phyloP scores from a whole-genome alignment of 2,113 vertebrate species.

The Myotis brandtii region DNA sequence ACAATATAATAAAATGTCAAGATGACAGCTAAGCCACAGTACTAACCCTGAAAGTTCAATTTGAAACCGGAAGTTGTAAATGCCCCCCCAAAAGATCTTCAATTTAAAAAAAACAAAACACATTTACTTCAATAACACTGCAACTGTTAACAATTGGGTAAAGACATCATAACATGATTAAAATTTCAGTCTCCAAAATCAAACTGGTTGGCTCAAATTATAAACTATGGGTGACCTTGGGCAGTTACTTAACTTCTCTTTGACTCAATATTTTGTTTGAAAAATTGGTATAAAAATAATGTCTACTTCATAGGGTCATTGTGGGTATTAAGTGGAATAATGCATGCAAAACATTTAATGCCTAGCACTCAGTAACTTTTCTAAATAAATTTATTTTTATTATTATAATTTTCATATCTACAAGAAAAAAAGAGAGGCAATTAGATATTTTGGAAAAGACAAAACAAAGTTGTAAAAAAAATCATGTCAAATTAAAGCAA shows the following conservation, averaged over 20 bases:
- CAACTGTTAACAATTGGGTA: neutral
- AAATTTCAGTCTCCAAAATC: neutral
- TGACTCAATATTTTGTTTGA: conserved; percentile 24
- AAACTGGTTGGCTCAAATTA: neutral
- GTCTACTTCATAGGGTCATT: neutral
- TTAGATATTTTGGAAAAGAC: conserved; percentile 50
- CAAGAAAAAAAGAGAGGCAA: neutral
- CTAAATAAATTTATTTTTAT: conserved; percentile 42
- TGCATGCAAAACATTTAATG: conserved; percentile 6
- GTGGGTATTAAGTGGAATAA: conserved; percentile 11
- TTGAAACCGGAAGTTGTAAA: neutral
- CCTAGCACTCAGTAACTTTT: neutral
- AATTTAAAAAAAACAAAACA: neutral
- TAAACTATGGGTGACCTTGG: neutral
- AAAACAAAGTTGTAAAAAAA: conserved; percentile 60
- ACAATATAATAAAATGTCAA: neutral
- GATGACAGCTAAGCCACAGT: neutral
- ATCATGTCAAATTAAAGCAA: conserved; percentile 46
- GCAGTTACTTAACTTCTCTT: neutral
- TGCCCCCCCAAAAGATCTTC: neutral
- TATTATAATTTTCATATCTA: conserved; percentile 10
- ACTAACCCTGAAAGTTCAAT: neutral
- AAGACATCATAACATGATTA: neutral
- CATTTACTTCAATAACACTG: neutral
- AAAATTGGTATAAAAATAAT: conserved; percentile 38